phyloP scores from a whole-genome alignment of 2,888 invertebrate species.

The Drosophila tripunctata region DNA sequence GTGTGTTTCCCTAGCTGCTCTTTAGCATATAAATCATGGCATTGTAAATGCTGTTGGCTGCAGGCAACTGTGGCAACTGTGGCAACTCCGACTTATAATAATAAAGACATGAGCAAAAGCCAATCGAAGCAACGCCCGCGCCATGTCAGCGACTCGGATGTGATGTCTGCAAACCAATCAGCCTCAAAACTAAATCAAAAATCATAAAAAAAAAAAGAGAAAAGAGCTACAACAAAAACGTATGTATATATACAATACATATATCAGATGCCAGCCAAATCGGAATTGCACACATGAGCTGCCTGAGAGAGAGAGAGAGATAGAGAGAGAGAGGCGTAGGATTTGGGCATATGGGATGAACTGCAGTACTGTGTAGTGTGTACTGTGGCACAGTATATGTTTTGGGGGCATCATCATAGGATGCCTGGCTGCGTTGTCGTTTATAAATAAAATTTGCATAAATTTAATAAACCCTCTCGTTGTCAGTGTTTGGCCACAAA shows the following conservation, averaged over 20 bases:
- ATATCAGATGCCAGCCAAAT: conserved; percentile 27
- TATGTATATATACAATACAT: conserved; percentile 2
- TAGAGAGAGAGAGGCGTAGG: conserved; percentile 45
- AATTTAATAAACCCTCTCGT: conserved; percentile 76
- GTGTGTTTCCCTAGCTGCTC: conserved; percentile 24
- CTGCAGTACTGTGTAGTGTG: no score
- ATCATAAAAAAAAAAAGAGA: conserved; percentile 61
- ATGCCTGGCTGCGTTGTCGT: conserved; percentile 54
- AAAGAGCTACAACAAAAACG: conserved; percentile 11
- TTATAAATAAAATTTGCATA: conserved; percentile 80
- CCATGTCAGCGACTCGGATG: conserved; percentile 56
- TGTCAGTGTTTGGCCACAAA: conserved; percentile 61
- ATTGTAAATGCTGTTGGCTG: conserved; percentile 45
- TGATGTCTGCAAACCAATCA: conserved; percentile 68
- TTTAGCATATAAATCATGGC: conserved; percentile 77
- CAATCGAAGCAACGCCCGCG: conserved; percentile 72
- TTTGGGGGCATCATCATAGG: conserved; percentile 13
- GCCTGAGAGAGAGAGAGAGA: conserved; percentile 24
- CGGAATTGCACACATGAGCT: conserved; percentile 56
- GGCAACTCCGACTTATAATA: conserved; percentile 73
- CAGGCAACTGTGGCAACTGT: no score
- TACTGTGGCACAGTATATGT: no score
- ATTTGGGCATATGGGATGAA: conserved; percentile 64
- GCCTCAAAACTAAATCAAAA: conserved; percentile 76
- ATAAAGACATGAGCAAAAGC: conserved; percentile 66